Base-by-base conservation (phyloP, 2,888 invertebrate species). In the Eulithis prunata region DNA sequence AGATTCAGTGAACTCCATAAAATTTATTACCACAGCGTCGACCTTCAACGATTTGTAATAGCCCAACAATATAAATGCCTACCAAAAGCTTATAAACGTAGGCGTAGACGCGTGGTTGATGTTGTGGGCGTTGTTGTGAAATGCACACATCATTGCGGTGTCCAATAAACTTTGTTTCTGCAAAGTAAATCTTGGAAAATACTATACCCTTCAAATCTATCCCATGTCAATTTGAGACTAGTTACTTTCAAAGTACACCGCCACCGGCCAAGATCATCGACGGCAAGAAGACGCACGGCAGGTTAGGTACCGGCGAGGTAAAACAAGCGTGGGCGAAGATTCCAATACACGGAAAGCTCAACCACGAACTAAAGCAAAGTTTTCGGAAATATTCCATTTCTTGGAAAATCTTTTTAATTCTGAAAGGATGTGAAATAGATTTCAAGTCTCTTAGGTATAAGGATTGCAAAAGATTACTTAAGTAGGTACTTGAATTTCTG, bases 71-170 rank as follows among this genome's bases (percentile, higher is more conserved):
- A 73, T 78, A 80, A 79, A 81, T 78, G 79, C 77, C 71, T 75
- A 70, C 75, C 64, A 74, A 81, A 80, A 77, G 75, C 71, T 74
- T 68, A 74, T 66, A 67, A 69, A 71, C 76, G 87, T 87, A 82
- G 87, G 87, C 77, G 85, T 80, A 76, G 76, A 10, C 41, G 38
- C 41, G 85, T 80, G 75, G 76, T 78, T 76, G 74, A 78, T 77
- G 69, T 69, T 78, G 85, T 86, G 79, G 86, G 87, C 78, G 84
- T 75, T 67, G 80, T 87, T 86, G 80, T 80, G 86, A 83, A 89
- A 89, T 81, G 78, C 78, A 80, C 76, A 78, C 79, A 71, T 78
- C 85, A 77, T 82, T 32, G 32, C 32, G 32, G 5, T 4, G 32
- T 32, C 70, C 13, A 71, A 73, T 71, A 75, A 74, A 21, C 21